Conservation (phyloP, 2,797 vertebrate genomes). For the Siniperca scherzeri region DNA sequence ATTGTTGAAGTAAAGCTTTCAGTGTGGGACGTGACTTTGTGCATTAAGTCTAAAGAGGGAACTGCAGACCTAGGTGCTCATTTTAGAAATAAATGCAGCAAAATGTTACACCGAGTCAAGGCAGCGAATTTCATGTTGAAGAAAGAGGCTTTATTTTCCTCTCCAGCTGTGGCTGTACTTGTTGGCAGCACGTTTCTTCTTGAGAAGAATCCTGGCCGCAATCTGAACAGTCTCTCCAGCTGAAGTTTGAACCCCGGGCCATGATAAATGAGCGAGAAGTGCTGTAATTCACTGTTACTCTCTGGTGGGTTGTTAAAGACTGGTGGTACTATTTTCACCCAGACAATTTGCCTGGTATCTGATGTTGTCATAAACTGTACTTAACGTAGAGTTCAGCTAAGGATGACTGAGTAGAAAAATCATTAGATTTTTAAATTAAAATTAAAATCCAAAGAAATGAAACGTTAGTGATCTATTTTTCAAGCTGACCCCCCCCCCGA, state of each 20-base stretch:
- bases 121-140: conserved; percentile 60
- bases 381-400: not conserved
- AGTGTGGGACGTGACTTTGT: conserved; percentile 41
- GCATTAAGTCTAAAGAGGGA: conserved; percentile 32
- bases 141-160: conserved; percentile 76
- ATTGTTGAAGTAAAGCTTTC: conserved; percentile 1
- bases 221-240: conserved; percentile 52
- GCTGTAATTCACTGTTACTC: conserved; percentile 63
- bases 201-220: conserved; percentile 63
- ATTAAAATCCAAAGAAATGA: conserved; percentile 18
- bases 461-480: conserved; percentile 11
- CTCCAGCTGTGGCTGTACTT: conserved; percentile 73
- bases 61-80: conserved; percentile 30
- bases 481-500: not conserved
- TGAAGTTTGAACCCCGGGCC: conserved; percentile 60
- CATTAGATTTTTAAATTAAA: not conserved
- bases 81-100: conserved; percentile 54
- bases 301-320: conserved; percentile 56
- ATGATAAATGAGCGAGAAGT: conserved; percentile 74
- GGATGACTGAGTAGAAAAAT: conserved; percentile 22
- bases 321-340: conserved; percentile 46
- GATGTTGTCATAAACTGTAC: conserved; percentile 27
- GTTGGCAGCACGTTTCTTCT: conserved; percentile 64
- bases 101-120: conserved; percentile 57
- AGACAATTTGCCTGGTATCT: conserved; percentile 33